These are phyloP conservation scores for Cololabis saira DNA, from an alignment of 2,113 vertebrate species.

Conservation along the genomic window DNA sequence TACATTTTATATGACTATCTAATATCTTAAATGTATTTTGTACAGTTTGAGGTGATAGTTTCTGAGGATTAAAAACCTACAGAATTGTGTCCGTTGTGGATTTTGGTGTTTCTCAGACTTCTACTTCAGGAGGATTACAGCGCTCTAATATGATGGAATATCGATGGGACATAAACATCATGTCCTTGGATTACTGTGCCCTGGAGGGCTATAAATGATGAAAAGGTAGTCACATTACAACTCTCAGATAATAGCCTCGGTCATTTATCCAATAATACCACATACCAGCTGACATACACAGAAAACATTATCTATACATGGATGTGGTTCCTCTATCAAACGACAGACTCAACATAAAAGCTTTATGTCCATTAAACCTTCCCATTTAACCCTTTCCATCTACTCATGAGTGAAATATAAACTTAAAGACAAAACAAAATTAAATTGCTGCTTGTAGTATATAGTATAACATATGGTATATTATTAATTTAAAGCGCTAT, in stretches of 20 bases:
- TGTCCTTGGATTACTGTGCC: slow-evolving; percentile 37
- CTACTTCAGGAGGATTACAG: slow-evolving; percentile 18
- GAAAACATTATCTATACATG: not conserved
- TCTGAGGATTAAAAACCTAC: too few species aligned
- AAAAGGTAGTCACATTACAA: slow-evolving; percentile 50
- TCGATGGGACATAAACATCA: slow-evolving; percentile 56
- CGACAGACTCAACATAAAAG: not conserved
- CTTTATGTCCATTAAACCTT: too few species aligned
- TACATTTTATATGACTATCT: too few species aligned
- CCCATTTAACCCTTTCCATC: not conserved
- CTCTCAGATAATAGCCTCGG: slow-evolving; percentile 18
- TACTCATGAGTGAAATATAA: too few species aligned
- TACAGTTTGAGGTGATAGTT: too few species aligned
- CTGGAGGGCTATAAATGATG: slow-evolving; percentile 53
- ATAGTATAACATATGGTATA: too few species aligned
- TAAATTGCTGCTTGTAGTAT: too few species aligned
- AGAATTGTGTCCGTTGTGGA: too few species aligned
- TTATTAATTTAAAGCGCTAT: too few species aligned
- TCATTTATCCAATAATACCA: slow-evolving; percentile 10
- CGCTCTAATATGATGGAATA: slow-evolving; percentile 48
- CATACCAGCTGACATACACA: slow-evolving; percentile 5
- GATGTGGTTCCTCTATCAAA: not conserved
- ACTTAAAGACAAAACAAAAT: too few species aligned
- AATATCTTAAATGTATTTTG: too few species aligned
- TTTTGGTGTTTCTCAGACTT: not conserved